A percentile compares a stretch with the other conserved stretches of the same genome.
Evolutionary conservation across 2,113 vertebrate species (phyloP).

Genomic region (Charina bottae): DNA sequence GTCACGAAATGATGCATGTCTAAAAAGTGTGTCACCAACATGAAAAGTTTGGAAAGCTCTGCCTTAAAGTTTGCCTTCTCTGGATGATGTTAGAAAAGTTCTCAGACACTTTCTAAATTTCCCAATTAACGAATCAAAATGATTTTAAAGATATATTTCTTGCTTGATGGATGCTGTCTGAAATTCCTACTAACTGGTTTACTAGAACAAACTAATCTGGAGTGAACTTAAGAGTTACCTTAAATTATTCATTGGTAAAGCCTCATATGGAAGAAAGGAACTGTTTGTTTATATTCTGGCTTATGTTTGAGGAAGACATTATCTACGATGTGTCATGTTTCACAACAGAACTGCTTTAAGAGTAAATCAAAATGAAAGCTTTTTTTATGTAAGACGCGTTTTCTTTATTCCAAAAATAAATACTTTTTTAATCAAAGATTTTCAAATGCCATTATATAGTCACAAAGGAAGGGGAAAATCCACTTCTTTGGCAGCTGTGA

Average conservation of each 20-base stretch:
- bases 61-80: no score
- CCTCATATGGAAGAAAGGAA: conserved; percentile 18
- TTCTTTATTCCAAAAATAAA: conserved; percentile 88
- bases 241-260: conserved; percentile 27
- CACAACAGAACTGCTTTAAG: conserved; percentile 34
- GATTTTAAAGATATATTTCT: conserved; percentile 30
- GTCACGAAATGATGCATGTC: no score
- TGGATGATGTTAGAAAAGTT: no score
- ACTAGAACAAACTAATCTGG: conserved; percentile 20
- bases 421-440: conserved; percentile 77
- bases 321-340: conserved; percentile 29
- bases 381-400: conserved; percentile 67
- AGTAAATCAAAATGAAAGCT: conserved; percentile 58
- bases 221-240: conserved; percentile 14
- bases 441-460: conserved; percentile 72
- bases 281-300: conserved; percentile 12
- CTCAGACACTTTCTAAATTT: conserved; percentile 26
- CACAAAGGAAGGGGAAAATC: conserved; percentile 70
- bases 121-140: conserved; percentile 52
- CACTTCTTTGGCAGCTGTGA: conserved; percentile 73
- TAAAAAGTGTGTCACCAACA: no score
- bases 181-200: conserved; percentile 6
- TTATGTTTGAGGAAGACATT: conserved; percentile 46
- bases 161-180: neutral
- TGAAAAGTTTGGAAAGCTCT: no score